Conservation (phyloP, 1,140 invertebrate species). For the Forficula auricularia region DNA sequence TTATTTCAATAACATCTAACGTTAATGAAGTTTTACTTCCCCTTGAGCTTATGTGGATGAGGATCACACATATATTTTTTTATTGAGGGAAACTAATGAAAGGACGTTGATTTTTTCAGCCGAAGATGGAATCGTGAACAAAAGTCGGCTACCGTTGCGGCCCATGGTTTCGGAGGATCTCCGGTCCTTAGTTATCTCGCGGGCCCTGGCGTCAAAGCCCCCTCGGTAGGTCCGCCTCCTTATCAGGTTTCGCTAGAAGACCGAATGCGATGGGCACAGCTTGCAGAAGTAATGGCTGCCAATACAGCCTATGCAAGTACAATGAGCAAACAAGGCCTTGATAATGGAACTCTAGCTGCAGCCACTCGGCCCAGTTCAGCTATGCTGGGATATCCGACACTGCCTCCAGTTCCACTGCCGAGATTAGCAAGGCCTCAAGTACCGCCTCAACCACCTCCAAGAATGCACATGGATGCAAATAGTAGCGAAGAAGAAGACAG, state of each 20-base stretch:
- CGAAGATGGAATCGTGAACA: constrained; percentile 75
- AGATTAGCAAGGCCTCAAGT: constrained; percentile 32
- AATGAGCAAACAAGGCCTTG: constrained; percentile 8
- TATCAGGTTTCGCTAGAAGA: constrained; percentile 51
- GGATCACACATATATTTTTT: too few species aligned
- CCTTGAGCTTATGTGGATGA: too few species aligned
- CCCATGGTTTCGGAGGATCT: constrained; percentile 32
- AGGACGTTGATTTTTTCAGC: constrained; percentile 32
- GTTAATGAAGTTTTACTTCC: too few species aligned
- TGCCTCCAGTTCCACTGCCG: constrained; percentile 55
- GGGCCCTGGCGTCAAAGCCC: constrained; percentile 48
- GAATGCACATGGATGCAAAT: constrained; percentile 26
- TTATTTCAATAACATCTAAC: too few species aligned
- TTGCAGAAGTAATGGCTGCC: constrained; percentile 64
- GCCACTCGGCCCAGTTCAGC: constrained; percentile 58
- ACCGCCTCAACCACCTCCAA: constrained; percentile 21
- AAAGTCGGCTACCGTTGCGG: constrained; percentile 41
- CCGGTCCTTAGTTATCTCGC: constrained; percentile 65
- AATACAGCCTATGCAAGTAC: constrained; percentile 53
- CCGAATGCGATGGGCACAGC: constrained; percentile 63
- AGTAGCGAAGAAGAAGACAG: constrained; percentile 50
- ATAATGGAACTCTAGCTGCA: too few species aligned
- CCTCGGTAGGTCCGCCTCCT: constrained; percentile 31
- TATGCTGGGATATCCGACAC: constrained; percentile 57
- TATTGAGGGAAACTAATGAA: too few species aligned